phyloP scores from a whole-genome alignment of 2,888 invertebrate species.

The Spisula subtruncata region DNA sequence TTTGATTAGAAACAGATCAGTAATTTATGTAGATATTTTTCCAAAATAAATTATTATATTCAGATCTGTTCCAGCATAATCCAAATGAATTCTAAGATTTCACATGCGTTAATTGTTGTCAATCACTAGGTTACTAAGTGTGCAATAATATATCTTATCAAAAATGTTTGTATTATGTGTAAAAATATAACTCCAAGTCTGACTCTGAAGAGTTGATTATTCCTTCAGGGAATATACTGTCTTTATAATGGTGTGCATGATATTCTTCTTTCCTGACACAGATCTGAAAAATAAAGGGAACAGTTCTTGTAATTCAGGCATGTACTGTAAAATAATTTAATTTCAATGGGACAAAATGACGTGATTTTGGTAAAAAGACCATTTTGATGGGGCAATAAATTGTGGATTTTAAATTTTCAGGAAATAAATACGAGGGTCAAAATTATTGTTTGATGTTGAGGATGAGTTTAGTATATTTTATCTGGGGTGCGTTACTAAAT shows the following conservation, averaged over 20 bases:
- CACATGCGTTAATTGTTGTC: neutral
- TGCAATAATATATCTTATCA: neutral
- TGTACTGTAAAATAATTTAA: neutral
- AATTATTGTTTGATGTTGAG: no score
- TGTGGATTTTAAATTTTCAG: no score
- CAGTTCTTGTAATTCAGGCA: neutral
- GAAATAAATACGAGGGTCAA: no score
- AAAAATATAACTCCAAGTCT: neutral
- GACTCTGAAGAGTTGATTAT: neutral
- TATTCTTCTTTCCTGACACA: neutral
- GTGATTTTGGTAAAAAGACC: no score
- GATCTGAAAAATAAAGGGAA: neutral
- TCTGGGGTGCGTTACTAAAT: neutral
- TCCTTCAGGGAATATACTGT: neutral
- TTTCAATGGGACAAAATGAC: no score
- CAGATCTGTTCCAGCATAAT: neutral
- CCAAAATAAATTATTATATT: neutral
- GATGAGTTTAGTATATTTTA: neutral
- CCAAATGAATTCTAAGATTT: neutral
- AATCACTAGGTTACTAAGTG: neutral
- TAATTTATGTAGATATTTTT: neutral
- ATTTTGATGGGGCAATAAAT: no score
- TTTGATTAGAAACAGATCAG: neutral
- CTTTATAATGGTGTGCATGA: neutral
- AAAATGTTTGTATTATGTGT: neutral